Percentiles rank a stretch among this genome's conserved stretches.
These are phyloP conservation scores for Phainopepla nitens DNA, from an alignment of 2,113 vertebrate genomes.

Conservation along the genomic window DNA sequence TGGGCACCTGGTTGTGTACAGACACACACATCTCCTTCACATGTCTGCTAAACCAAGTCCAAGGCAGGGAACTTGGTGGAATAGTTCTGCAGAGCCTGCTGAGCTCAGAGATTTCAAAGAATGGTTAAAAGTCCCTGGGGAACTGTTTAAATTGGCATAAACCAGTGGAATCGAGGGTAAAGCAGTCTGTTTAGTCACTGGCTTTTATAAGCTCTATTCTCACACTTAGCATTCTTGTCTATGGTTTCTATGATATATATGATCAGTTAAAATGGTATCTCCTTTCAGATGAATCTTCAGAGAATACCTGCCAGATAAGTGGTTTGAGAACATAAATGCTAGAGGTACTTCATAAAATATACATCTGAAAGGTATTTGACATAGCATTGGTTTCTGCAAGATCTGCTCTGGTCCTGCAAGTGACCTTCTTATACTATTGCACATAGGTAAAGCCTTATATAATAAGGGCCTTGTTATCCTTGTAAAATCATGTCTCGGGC, in stretches of 20 bases:
- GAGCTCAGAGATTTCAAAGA: background rate
- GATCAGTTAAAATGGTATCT: background rate
- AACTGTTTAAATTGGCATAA: background rate
- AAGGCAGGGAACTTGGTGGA: background rate
- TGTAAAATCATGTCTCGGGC: background rate
- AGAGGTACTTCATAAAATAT: background rate
- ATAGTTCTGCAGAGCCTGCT: background rate
- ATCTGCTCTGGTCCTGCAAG: background rate
- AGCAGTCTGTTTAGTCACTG: background rate
- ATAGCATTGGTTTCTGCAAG: background rate
- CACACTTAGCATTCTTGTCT: background rate
- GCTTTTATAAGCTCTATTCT: background rate
- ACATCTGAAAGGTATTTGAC: background rate
- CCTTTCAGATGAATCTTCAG: background rate
- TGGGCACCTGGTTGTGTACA: background rate
- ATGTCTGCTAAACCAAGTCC: background rate
- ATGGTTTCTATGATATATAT: background rate
- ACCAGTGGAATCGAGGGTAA: background rate
- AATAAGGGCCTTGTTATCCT: background rate
- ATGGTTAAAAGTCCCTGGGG: background rate
- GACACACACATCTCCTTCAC: background rate
- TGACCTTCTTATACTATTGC: background rate
- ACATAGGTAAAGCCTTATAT: background rate
- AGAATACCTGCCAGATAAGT: background rate
- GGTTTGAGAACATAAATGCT: background rate